Evolutionary conservation across 2,888 invertebrate genomes (phyloP).

Genomic region (Ochlodes sylvanus): DNA sequence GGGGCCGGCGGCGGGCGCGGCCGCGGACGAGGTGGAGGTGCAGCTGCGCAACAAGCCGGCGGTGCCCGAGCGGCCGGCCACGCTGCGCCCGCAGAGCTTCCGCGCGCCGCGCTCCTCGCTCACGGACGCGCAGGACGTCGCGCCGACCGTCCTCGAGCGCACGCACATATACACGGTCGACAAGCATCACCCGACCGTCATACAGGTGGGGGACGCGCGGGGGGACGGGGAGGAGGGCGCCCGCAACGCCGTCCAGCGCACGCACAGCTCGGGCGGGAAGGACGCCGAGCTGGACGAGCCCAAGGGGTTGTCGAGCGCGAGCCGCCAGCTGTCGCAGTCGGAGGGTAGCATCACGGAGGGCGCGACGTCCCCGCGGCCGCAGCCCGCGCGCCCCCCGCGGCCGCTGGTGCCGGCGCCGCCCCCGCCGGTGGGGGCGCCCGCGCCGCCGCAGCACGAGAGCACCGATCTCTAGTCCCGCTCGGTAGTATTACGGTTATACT

Average conservation of each 20-base stretch:
- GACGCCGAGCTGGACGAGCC: constrained; percentile 74
- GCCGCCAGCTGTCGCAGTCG: constrained; percentile 83
- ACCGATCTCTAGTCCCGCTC: constrained; percentile 64
- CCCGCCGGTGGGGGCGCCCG: constrained; percentile 55
- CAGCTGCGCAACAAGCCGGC: constrained; percentile 89
- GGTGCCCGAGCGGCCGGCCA: constrained; percentile 92
- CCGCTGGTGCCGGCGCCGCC: constrained; percentile 71
- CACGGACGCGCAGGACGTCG: constrained; percentile 48
- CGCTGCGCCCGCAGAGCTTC: constrained; percentile 86
- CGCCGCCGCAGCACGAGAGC: constrained; percentile 55
- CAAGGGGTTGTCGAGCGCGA: constrained; percentile 66
- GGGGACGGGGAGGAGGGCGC: constrained; percentile 56
- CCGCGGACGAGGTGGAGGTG: constrained; percentile 68
- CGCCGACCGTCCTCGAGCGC: constrained; percentile 86
- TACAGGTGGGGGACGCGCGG: constrained; percentile 79
- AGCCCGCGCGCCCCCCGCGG: constrained; percentile 58
- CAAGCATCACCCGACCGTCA: constrained; percentile 90
- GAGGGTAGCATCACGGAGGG: constrained; percentile 86
- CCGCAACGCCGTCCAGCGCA: constrained; percentile 73
- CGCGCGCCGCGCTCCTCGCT: constrained; percentile 69
- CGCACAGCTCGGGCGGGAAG: constrained; percentile 77
- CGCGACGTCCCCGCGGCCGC: constrained; percentile 63
- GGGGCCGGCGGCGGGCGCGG: constrained; percentile 16
- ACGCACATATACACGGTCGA: constrained; percentile 90
- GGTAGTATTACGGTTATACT: constrained; percentile 22